A percentile compares a stretch with the other conserved stretches of the same genome.
These are phyloP conservation scores for Cephalopterus ornatus DNA, from an alignment of 2,113 vertebrate genomes.

Conservation along the genomic window DNA sequence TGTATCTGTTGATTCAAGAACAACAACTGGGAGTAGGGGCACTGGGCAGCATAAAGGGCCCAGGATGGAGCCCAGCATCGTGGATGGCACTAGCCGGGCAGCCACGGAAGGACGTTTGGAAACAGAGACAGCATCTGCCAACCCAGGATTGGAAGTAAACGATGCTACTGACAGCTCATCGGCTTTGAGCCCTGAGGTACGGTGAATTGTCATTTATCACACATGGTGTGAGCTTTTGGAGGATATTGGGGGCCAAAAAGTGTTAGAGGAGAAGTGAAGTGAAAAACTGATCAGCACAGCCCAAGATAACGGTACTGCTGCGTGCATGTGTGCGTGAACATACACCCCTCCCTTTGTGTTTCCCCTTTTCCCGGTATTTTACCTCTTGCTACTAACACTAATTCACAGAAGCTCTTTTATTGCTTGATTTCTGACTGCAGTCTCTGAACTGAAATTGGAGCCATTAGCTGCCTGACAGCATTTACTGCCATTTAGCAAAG, in stretches of 20 bases:
- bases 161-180: conserved; percentile 82
- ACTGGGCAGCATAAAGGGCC: conserved; percentile 2
- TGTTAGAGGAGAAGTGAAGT: not conserved
- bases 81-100: conserved; percentile 22
- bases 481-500: not conserved
- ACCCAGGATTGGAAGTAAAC: conserved; percentile 71
- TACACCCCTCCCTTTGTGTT: not conserved
- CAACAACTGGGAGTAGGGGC: not conserved
- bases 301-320: not conserved
- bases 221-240: not conserved
- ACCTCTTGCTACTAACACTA: not conserved
- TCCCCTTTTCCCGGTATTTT: not conserved
- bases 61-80: not conserved
- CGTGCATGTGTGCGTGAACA: not conserved
- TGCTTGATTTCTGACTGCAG: not conserved
- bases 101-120: conserved; percentile 68
- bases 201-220: not conserved
- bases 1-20: conserved; percentile 51
- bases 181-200: conserved; percentile 88
- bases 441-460: not conserved
- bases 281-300: not conserved
- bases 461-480: not conserved
- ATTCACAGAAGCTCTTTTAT: not conserved
- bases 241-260: not conserved
- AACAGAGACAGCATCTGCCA: conserved; percentile 65